Evolutionary conservation across 2,888 invertebrate species (phyloP).

Genomic region (Lordiphosa fenestrarum): DNA sequence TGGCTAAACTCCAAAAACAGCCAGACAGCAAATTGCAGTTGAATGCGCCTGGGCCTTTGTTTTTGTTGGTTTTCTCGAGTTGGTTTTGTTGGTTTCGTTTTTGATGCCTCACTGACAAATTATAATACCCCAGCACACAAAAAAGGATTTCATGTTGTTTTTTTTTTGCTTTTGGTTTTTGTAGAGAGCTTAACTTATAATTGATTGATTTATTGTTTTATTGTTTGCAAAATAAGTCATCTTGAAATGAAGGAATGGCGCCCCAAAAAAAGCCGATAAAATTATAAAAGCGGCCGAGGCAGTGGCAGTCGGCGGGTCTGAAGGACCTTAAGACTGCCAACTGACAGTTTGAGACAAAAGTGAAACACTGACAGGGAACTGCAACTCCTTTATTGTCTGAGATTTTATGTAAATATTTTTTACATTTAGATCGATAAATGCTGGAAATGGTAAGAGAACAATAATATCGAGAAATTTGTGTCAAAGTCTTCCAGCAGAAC

Average conservation of each 20-base stretch:
- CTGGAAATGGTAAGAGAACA: too few species aligned
- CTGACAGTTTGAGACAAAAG: slow-evolving; percentile 9
- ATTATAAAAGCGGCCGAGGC: slow-evolving; percentile 13
- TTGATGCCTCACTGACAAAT: slow-evolving; percentile 61
- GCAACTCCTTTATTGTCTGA: background rate
- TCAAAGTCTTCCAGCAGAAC: too few species aligned
- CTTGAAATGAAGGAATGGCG: slow-evolving; percentile 18
- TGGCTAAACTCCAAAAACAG: slow-evolving; percentile 69
- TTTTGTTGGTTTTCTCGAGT: slow-evolving; percentile 3
- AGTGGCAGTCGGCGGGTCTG: slow-evolving; percentile 26
- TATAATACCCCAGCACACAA: slow-evolving; percentile 42
- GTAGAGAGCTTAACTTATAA: slow-evolving; percentile 57
- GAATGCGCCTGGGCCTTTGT: slow-evolving; percentile 21
- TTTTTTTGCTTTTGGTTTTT: too few species aligned
- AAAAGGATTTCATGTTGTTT: slow-evolving; percentile 17
- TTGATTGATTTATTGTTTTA: slow-evolving; percentile 74
- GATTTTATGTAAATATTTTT: background rate
- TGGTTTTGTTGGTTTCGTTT: slow-evolving; percentile 8
- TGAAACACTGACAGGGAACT: background rate
- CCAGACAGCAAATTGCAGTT: slow-evolving; percentile 47
- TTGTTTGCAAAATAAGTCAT: slow-evolving; percentile 70
- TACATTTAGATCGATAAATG: too few species aligned
- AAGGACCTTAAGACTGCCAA: slow-evolving; percentile 6
- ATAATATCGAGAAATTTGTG: background rate
- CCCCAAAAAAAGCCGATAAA: slow-evolving; percentile 15